Conservation (phyloP, 2,797 vertebrate genomes). For the Mallotus villosus region DNA sequence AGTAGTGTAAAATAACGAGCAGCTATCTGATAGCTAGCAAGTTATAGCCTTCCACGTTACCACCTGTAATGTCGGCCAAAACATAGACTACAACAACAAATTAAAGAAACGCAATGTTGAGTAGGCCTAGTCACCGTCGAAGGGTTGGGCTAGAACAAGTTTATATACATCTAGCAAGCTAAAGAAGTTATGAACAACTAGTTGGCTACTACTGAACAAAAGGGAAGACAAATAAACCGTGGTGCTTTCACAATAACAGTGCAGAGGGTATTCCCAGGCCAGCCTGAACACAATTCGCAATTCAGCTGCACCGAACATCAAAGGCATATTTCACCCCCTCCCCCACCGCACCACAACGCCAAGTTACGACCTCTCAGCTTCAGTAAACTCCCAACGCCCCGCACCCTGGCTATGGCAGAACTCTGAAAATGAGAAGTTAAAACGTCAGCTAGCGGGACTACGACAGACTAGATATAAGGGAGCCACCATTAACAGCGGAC, state of each 20-base stretch:
- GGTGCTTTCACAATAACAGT: slow-evolving; percentile 56
- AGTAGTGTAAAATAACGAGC: not conserved
- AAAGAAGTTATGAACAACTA: too few species aligned
- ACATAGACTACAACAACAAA: not conserved
- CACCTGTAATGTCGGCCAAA: not conserved
- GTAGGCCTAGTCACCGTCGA: not conserved
- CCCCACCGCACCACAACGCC: slow-evolving; percentile 58
- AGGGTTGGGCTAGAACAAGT: too few species aligned
- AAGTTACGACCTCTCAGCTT: slow-evolving; percentile 74
- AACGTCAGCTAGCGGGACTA: slow-evolving; percentile 21
- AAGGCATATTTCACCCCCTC: slow-evolving; percentile 75
- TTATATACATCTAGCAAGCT: not conserved
- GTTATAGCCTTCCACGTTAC: not conserved
- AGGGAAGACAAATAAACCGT: slow-evolving; percentile 56
- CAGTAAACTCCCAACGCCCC: slow-evolving; percentile 61
- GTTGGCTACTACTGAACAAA: not conserved
- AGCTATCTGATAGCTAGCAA: not conserved
- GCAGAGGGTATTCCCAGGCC: slow-evolving; percentile 76
- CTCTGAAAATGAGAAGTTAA: slow-evolving; percentile 20
- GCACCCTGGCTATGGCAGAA: slow-evolving; percentile 39
- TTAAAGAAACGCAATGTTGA: not conserved
- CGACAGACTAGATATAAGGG: not conserved
- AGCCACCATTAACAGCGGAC: not conserved
- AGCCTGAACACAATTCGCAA: slow-evolving; percentile 74
- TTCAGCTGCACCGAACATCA: slow-evolving; percentile 74